Percentiles rank a stretch among this genome's conserved stretches.
Conservation (phyloP, 1,140 invertebrate genomes). For the Schlechtendalia chinensis region DNA sequence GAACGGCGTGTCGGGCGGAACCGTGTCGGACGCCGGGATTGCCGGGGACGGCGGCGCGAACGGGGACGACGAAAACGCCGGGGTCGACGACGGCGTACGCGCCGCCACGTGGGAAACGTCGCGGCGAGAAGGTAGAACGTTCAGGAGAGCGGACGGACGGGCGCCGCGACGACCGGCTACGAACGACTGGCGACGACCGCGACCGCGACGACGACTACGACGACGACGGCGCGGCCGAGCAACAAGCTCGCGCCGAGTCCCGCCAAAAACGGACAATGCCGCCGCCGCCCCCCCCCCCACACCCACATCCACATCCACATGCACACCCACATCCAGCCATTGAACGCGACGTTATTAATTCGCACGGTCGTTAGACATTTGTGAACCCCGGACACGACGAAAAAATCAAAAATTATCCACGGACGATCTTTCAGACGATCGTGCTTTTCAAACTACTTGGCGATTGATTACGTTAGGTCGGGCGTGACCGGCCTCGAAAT, state of each 20-base stretch:
- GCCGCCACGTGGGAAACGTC: too few species aligned
- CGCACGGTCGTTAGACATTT: too few species aligned
- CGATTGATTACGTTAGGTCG: too few species aligned
- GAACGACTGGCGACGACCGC: not conserved
- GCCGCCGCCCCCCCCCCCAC: not conserved
- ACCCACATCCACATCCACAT: not conserved
- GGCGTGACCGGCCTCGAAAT: too few species aligned
- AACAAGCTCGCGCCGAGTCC: slow-evolving; percentile 45
- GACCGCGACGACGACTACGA: too few species aligned
- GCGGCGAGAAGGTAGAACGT: not conserved
- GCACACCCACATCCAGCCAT: not conserved
- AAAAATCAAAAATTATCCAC: too few species aligned
- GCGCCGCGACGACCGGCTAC: not conserved
- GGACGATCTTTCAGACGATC: too few species aligned
- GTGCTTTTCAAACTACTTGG: too few species aligned
- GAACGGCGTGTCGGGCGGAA: too few species aligned
- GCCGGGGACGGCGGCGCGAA: not conserved
- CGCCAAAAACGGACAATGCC: slow-evolving; percentile 48
- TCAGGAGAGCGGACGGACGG: not conserved
- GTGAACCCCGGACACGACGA: too few species aligned
- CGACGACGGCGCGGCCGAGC: not conserved
- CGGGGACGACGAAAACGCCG: not conserved
- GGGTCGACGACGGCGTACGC: too few species aligned
- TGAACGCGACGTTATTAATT: too few species aligned
- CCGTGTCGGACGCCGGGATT: not conserved